Evolutionary conservation across 2,888 invertebrate species (phyloP), one percentile per base, ranked within the genome.

Genomic region (Tipula lateralis): DNA sequence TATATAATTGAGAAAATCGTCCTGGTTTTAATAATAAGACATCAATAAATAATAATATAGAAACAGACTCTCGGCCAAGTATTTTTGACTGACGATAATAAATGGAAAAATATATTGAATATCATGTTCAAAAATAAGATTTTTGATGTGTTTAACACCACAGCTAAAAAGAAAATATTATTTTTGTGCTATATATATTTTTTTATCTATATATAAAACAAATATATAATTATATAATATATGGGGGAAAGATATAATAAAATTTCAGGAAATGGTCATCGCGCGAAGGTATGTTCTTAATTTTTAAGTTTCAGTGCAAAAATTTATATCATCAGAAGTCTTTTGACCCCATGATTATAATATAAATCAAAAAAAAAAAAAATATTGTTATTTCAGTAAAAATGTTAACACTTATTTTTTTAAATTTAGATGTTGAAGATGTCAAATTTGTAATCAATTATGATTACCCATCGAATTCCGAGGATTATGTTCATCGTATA

Each of bases 391-490:
- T 66, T 66, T 66, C 66, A 66, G 24, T 66, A 66, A 66, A 66
- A 24, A 13, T 66, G 19, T 66, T 44, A 44, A 44, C 24, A 66
- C 24, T 7, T 66, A 12, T 66, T 66, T 85, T 86, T 86, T 85
- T 85, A 86, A 86, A 87, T 87, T 87, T 93, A 99, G 99, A 99
- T 94, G 98, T 99, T 91, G 97, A 98, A 90, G 99, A 99, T 92
- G 98, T 99, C 90, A 98, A 98, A 92, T 98, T 97, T 93, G 99
- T 99, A 88, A 97, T 99, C 92, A 99, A 99, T 93, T 98, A 96
- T 92, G 99, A 99, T 91, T 99, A 98, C 91, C 99, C 99, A 85
- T 96, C 96, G 89, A 97, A 96, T 90, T 97, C 97, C 2, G 99
- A 99, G 91, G 99, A 99, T 91, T 99, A 99, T 91, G 97, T 99